A percentile compares a stretch with the other conserved stretches of the same genome.
Evolutionary conservation across 2,113 vertebrate species (phyloP).

Genomic region (Elephas maximus): DNA sequence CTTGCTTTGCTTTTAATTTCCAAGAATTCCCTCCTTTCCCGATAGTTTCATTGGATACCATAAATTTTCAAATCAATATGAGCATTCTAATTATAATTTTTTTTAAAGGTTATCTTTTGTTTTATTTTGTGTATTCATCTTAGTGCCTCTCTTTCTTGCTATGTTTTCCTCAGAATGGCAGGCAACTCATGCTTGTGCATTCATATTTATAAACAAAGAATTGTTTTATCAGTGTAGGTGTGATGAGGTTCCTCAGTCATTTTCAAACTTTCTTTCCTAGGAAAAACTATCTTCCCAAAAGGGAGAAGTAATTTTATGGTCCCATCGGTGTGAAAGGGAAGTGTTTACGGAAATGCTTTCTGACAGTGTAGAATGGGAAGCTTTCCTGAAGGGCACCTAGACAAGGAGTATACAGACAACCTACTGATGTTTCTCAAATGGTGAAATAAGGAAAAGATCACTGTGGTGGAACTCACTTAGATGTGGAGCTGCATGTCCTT

Average conservation of each 20-base stretch:
- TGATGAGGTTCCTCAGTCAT: not conserved
- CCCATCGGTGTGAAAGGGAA: not conserved
- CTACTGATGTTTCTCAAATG: not conserved
- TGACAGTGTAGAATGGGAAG: not conserved
- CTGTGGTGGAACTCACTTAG: not conserved
- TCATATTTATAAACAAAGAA: not conserved
- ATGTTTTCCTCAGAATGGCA: constrained; percentile 34
- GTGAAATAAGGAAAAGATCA: not conserved
- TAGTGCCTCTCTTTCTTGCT: not conserved
- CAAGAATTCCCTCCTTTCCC: not conserved
- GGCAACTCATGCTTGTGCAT: not conserved
- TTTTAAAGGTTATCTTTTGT: not conserved
- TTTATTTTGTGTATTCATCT: not conserved
- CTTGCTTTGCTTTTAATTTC: not conserved
- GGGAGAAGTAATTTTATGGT: not conserved
- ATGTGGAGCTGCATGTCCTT: not conserved
- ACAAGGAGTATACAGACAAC: not conserved
- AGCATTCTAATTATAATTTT: not conserved
- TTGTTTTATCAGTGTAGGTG: not conserved
- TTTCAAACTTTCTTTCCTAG: not conserved
- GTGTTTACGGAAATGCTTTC: not conserved
- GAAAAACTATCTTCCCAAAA: not conserved
- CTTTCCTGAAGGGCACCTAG: not conserved
- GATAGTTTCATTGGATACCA: not conserved
- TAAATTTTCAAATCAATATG: not conserved